Evolutionary conservation across 1,140 invertebrate species (phyloP).

Genomic region (Leptinotarsa undecemlineata): DNA sequence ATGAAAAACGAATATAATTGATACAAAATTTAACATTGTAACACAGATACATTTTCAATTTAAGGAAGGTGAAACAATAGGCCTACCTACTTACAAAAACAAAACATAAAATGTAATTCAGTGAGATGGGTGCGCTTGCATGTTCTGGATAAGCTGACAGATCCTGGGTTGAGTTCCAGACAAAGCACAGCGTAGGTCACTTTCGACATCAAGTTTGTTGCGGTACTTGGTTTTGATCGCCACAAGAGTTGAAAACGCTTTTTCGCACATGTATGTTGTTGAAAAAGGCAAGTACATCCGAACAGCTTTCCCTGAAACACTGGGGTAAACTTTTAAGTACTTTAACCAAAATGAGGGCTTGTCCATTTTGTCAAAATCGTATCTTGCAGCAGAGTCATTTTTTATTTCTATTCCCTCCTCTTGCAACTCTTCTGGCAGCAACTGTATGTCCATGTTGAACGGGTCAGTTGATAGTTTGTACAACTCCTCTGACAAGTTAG

Average conservation of each 20-base stretch:
- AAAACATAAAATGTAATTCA: conserved; percentile 18
- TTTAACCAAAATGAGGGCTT: conserved; percentile 21
- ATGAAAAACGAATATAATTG: conserved; percentile 13
- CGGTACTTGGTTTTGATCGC: conserved; percentile 21
- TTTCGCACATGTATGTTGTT: conserved; percentile 18
- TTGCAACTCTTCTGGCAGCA: conserved; percentile 18
- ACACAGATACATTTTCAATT: conserved; percentile 21
- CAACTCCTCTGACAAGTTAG: conserved; percentile 12
- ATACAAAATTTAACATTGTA: conserved; percentile 15
- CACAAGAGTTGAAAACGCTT: conserved; percentile 16
- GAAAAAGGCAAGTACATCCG: conserved; percentile 17
- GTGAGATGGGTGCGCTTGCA: conserved; percentile 19
- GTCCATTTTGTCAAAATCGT: conserved; percentile 21
- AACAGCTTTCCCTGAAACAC: conserved; percentile 14
- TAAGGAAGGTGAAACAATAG: conserved; percentile 18
- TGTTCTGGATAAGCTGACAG: conserved; percentile 16
- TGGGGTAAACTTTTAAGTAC: conserved; percentile 17
- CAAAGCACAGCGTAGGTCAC: conserved; percentile 20
- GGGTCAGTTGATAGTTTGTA: conserved; percentile 8
- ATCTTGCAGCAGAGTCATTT: conserved; percentile 17
- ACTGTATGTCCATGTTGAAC: conserved; percentile 15
- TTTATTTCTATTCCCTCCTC: conserved; percentile 15
- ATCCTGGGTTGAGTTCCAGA: conserved; percentile 13
- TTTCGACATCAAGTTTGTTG: conserved; percentile 16
- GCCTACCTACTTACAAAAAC: conserved; percentile 18